phyloP scores from a whole-genome alignment of 2,888 invertebrate genomes.

The Troides aeacus region DNA sequence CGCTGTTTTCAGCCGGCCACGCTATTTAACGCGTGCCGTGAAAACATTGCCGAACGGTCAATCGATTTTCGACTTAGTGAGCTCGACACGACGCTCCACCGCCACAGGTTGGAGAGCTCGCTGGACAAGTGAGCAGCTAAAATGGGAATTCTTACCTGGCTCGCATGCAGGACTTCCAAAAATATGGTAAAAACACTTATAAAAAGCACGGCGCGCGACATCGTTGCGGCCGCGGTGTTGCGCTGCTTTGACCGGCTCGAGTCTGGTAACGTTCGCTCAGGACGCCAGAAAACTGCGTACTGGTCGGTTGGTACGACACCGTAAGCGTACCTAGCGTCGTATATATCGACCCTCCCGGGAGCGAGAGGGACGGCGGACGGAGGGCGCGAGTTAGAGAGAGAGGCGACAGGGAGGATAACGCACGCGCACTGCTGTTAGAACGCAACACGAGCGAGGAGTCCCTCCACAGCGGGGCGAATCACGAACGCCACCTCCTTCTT shows the following conservation, averaged over 20 bases:
- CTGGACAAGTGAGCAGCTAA: conserved; percentile 35
- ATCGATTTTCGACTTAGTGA: conserved; percentile 73
- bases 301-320: conserved; percentile 62
- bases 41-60: conserved; percentile 71
- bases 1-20: conserved; percentile 63
- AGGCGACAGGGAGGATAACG: conserved; percentile 62
- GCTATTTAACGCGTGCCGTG: conserved; percentile 64
- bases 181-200: conserved; percentile 81
- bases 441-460: conserved; percentile 51
- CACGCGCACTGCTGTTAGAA: conserved; percentile 68
- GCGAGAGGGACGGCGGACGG: conserved; percentile 50
- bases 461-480: conserved; percentile 60
- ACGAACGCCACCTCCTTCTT: conserved; percentile 71
- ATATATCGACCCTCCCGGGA: conserved; percentile 77
- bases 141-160: conserved; percentile 71
- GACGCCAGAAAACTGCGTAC: conserved; percentile 76
- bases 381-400: conserved; percentile 45
- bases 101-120: conserved; percentile 32
- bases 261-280: conserved; percentile 60
- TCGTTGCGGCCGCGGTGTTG: conserved; percentile 74
- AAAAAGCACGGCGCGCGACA: conserved; percentile 82
- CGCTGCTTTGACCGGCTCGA: conserved; percentile 57
- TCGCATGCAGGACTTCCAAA: conserved; percentile 79
- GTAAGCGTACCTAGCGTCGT: conserved; percentile 75
- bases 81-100: conserved; percentile 41